phyloP scores from a whole-genome alignment of 2,888 invertebrate species.

The Acleris cristana region DNA sequence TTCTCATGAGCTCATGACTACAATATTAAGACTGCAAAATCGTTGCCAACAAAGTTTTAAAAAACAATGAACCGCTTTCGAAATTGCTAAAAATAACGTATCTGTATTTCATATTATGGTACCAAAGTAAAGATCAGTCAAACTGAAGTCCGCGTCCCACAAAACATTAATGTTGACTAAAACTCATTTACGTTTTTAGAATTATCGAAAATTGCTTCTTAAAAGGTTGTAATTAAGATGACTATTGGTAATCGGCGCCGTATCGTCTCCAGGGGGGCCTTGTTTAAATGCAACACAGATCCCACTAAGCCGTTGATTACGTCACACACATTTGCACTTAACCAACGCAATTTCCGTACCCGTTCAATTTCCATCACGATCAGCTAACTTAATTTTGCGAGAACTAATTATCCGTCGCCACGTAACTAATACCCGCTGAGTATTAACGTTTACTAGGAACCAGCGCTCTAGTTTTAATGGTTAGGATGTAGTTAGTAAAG shows the following conservation, averaged over 20 bases:
- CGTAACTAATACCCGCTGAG: slow-evolving; percentile 32
- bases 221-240: too few species aligned
- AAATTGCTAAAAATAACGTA: too few species aligned
- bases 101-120: too few species aligned
- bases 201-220: too few species aligned
- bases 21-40: too few species aligned
- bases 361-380: slow-evolving; percentile 45
- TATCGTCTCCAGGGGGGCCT: background rate
- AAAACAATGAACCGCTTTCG: too few species aligned
- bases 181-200: too few species aligned
- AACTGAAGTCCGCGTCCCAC: too few species aligned
- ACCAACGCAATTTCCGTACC: slow-evolving; percentile 35
- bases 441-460: slow-evolving; percentile 6
- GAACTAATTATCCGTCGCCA: slow-evolving; percentile 51
- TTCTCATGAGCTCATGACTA: too few species aligned
- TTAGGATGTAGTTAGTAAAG: slow-evolving; percentile 33
- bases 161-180: too few species aligned
- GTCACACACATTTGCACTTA: slow-evolving; percentile 27
- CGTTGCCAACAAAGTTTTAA: too few species aligned
- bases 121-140: too few species aligned
- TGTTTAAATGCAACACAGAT: slow-evolving; percentile 4
- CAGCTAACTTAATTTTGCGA: slow-evolving; percentile 52
- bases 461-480: slow-evolving; percentile 21
- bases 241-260: background rate
- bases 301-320: slow-evolving; percentile 18